Evolutionary conservation across 1,140 invertebrate species (phyloP), one percentile per base, ranked within the genome.

Genomic region (Drosophila nikananu): DNA sequence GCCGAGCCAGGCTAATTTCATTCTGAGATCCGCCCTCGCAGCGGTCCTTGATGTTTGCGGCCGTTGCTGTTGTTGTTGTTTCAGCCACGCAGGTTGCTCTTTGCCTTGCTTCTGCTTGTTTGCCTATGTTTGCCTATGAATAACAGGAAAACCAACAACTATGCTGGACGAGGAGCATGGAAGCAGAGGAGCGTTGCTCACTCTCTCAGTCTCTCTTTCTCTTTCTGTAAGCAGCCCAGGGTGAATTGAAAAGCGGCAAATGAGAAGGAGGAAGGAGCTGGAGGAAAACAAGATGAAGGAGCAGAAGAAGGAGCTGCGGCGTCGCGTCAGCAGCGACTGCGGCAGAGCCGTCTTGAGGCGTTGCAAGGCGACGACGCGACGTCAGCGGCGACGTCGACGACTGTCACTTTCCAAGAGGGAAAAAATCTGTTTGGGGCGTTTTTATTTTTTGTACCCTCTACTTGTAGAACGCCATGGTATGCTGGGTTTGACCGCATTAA

Each of bases 391-490:
- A 63, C 83, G 76, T 73, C 76, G 75, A 79, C 83, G 83, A 83
- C 84, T 87, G 84, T 90, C 84, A 89, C 84, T 87, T 86, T 86
- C 77, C 84, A 89, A 89, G 84, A 79, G 57, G 66, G 35, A 71
- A 63, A 74, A 84, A 89, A 89, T 90, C 81, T 79, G 81, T 90
- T 87, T 81, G 86, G 86, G 80, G 81, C 81, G 81, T 76, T 89
- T 77, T 77, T 49, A 58, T 75, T 27, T 32, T 49, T 57, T 57
- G 15, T 39, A 39, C 35, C 54, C 35, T 39, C 35, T 57, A n/a
- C 35, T 57, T n/a, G 15, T 39, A 25, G 35, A 39, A 39, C 5
- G 12, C 15, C n/a, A 2, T 15, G 21, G 35, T 57, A 41, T 57
- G 21, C 5, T 39, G 21, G 21, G 35, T 7, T 39, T 15, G 13